Evolutionary conservation across 2,113 vertebrate genomes (phyloP).

Genomic region (Marmota flaviventris): DNA sequence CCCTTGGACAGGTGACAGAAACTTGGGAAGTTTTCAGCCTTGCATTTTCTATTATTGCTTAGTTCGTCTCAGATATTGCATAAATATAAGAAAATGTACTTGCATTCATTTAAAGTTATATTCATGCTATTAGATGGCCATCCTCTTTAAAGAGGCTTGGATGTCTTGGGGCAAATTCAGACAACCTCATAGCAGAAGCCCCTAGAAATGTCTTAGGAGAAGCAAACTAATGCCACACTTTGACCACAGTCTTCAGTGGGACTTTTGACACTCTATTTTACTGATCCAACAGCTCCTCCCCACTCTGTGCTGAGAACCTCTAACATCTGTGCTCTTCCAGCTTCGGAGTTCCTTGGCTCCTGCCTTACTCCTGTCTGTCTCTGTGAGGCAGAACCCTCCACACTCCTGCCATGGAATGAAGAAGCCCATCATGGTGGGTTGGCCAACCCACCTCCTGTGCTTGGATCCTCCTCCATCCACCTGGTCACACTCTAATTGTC

Average conservation of each 20-base stretch:
- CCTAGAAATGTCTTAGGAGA: not conserved
- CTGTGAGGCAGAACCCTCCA: no score
- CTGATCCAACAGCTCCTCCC: not conserved
- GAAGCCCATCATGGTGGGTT: no score
- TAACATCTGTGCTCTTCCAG: not conserved
- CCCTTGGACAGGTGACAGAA: not conserved
- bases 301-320: not conserved
- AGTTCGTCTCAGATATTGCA: not conserved
- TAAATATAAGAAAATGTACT: not conserved
- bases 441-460: not conserved
- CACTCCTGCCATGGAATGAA: rapidly evolving
- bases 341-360: not conserved
- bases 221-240: not conserved
- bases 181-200: not conserved
- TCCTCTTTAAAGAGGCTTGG: not conserved
- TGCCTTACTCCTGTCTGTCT: no score
- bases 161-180: not conserved
- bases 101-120: not conserved
- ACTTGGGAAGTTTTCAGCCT: not conserved
- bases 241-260: not conserved
- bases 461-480: not conserved
- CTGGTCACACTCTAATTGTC: not conserved
- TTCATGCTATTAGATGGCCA: not conserved
- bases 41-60: not conserved
- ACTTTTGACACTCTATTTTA: not conserved